Percentiles rank a stretch among this genome's conserved stretches.
These are phyloP conservation scores for Thamnophis elegans DNA, from an alignment of 2,797 vertebrate species.

Conservation along the genomic window DNA sequence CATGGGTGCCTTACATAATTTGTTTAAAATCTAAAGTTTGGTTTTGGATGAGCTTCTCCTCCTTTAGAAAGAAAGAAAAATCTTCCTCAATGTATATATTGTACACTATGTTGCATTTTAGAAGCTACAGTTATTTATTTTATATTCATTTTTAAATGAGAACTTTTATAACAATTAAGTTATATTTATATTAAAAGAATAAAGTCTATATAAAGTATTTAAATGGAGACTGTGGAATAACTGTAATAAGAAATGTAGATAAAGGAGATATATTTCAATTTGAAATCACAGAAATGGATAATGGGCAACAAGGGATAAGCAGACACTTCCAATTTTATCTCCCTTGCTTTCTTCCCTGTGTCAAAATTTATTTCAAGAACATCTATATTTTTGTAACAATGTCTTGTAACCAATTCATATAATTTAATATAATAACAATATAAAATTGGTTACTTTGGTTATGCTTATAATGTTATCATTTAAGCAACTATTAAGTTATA, in stretches of 20 bases:
- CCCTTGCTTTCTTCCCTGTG: slow-evolving; percentile 15
- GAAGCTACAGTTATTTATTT: slow-evolving; percentile 49
- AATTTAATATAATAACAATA: background rate
- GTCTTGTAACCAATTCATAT: background rate
- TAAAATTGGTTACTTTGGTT: background rate
- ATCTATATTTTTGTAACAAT: background rate
- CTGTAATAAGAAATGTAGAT: slow-evolving; percentile 7
- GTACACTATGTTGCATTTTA: slow-evolving; percentile 46
- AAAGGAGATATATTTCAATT: slow-evolving; percentile 9
- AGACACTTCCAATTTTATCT: background rate
- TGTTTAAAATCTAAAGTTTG: slow-evolving; percentile 70
- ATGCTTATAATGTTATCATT: background rate
- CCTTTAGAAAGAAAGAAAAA: slow-evolving; percentile 47
- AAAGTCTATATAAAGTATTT: slow-evolving; percentile 47
- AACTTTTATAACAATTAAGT: slow-evolving; percentile 24
- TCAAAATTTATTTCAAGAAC: background rate
- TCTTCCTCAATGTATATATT: slow-evolving; percentile 56
- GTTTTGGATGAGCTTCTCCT: slow-evolving; percentile 68
- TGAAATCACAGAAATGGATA: slow-evolving; percentile 37
- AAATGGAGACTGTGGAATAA: slow-evolving; percentile 35
- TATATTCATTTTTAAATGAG: slow-evolving; percentile 56
- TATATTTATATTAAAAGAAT: slow-evolving; percentile 34
- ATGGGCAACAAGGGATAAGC: slow-evolving; percentile 25
- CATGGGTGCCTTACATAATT: slow-evolving; percentile 61
- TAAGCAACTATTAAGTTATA: background rate